Evolutionary conservation across 2,888 invertebrate genomes (phyloP), one percentile per base, ranked within the genome.

Genomic region (Drosophila incognita): DNA sequence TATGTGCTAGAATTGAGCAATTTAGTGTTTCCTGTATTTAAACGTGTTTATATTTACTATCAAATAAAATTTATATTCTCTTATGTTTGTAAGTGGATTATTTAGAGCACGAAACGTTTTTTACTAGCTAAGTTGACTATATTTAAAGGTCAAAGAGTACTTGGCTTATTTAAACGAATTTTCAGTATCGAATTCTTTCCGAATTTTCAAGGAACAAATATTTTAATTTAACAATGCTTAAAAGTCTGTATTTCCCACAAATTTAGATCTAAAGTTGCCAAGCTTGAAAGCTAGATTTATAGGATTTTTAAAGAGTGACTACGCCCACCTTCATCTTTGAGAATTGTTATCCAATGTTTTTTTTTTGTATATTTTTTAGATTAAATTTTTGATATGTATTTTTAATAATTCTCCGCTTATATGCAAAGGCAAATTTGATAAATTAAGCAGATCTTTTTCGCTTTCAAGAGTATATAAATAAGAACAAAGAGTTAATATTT

Each of bases 11-110:
- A 56, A 51, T 40, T 77, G 76, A 66, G 76, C 65, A 74, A 61
- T 58, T 62, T 38, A 21, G 33, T 38, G 49, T 53, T 40, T 21
- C 38, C 64, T 61, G 27, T 68, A 59, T 68, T 36, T 31, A 33
- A 56, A 38, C 42, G 51, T 61, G 48, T 56, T 29, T 36, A 21
- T 42, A n/a, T 29, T 33, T 35, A 36, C 11, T 42, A 29, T 63
- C 38, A 13, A 76, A 74, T 70, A 77, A 77, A 77, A 35, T 54
- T 27, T 61, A 38, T 42, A 33, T 58, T 56, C 36, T 29, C 52
- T 52, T 21, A 38, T 63, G 11, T 59, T 51, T 31, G 29, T 6
- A 36, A 52, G 31, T 46, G 38, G 52, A 33, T 49, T 65, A 48
- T 40, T 18, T 27, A 27, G 8, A 24, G 18, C 18, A 31, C 35